These are phyloP conservation scores for Drosophila lacertosa DNA, from an alignment of 1,140 invertebrate species.

Conservation along the genomic window DNA sequence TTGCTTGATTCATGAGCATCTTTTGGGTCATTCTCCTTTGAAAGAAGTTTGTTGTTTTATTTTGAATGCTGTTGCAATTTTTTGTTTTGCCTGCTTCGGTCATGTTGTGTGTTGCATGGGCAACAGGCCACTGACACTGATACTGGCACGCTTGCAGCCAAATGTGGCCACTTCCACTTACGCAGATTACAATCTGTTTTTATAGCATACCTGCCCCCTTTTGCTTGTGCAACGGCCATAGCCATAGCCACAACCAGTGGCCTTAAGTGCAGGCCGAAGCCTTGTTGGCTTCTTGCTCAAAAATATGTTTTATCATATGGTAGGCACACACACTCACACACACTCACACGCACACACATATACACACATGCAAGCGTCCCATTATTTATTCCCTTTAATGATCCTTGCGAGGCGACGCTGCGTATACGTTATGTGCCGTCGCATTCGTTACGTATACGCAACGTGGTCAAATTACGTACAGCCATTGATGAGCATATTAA, in stretches of 20 bases:
- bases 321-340: slow-evolving; percentile 15
- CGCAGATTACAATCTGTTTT: slow-evolving; percentile 73
- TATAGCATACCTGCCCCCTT: slow-evolving; percentile 49
- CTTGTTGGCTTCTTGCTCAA: slow-evolving; percentile 30
- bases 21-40: too few relatives aligned
- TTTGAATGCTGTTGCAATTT: slow-evolving; percentile 5
- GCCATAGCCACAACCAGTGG: slow-evolving; percentile 13
- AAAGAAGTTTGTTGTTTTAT: not conserved
- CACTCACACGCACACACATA: slow-evolving; percentile 8
- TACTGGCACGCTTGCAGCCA: slow-evolving; percentile 43
- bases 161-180: slow-evolving; percentile 72
- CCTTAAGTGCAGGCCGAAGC: slow-evolving; percentile 32
- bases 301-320: slow-evolving; percentile 59
- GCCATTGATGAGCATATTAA: slow-evolving; percentile 26
- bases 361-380: slow-evolving; percentile 7
- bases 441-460: slow-evolving; percentile 27
- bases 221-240: not conserved
- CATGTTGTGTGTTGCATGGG: slow-evolving; percentile 9
- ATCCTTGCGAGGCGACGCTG: slow-evolving; percentile 16
- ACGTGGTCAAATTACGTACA: slow-evolving; percentile 29
- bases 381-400: slow-evolving; percentile 49
- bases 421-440: slow-evolving; percentile 22
- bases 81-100: slow-evolving; percentile 32
- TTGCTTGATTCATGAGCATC: too few relatives aligned
- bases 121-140: slow-evolving; percentile 27